Percentiles rank a stretch among this genome's conserved stretches.
These are phyloP conservation scores for Puffinus mauretanicus DNA, from an alignment of 2,113 vertebrate genomes.

Conservation along the genomic window DNA sequence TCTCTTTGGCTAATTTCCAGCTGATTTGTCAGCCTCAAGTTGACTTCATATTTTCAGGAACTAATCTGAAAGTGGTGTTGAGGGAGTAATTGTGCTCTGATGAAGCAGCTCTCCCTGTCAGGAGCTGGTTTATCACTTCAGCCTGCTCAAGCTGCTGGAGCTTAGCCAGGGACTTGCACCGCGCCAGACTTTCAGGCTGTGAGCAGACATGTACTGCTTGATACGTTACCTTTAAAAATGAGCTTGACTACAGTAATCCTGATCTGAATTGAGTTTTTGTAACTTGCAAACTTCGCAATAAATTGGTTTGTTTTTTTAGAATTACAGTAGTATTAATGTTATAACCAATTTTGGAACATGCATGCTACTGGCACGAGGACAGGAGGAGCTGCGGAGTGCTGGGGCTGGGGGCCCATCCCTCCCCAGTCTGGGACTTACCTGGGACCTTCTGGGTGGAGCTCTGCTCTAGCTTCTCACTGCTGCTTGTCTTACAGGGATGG, in stretches of 20 bases:
- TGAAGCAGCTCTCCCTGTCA: neutral
- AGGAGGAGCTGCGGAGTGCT: neutral
- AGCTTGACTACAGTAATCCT: neutral
- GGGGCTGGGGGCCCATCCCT: neutral
- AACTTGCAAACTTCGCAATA: neutral
- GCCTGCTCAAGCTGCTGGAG: neutral
- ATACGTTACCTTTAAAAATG: neutral
- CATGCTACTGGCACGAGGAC: accelerated
- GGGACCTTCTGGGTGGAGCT: neutral
- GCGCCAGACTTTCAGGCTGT: neutral
- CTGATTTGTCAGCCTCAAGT: neutral
- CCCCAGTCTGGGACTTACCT: neutral
- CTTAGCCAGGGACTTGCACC: neutral
- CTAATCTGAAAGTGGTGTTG: neutral
- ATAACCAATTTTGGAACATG: neutral
- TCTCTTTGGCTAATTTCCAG: constrained; percentile 9
- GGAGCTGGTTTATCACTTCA: constrained; percentile 20
- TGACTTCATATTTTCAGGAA: constrained; percentile 10
- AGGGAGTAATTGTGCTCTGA: neutral
- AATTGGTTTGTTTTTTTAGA: neutral
- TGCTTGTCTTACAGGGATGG: constrained; percentile 21
- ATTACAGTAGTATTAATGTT: neutral
- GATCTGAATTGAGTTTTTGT: neutral
- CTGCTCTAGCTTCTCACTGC: neutral
- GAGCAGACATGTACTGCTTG: neutral